Evolutionary conservation across 1,140 invertebrate genomes (phyloP), one percentile per base, ranked within the genome.

Genomic region (Drosophila jambulina): DNA sequence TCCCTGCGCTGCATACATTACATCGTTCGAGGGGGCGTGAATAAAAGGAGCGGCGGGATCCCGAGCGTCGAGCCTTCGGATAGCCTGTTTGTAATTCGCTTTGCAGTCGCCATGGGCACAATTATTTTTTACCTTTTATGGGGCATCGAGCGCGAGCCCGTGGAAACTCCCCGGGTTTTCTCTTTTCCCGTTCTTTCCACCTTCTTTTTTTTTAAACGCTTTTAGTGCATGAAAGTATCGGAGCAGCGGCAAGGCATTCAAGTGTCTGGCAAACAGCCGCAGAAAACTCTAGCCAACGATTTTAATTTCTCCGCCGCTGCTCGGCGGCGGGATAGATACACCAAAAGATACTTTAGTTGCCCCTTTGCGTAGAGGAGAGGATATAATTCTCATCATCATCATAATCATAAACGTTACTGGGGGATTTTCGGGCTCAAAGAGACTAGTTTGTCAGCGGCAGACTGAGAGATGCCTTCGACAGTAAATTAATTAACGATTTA

Each of bases 11-110:
- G 84, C 85, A 88, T 88, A 88, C 70, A 88, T 88, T 90, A 81
- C 54, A 74, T 56, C 63, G 61, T 48, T 51, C 38, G 60, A 51
- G 34, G 57, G 42, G 68, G 70, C 43, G 60, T 53, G 80, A 63
- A 67, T 38, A 56, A 38, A 56, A 25, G 57, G 12, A 27, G 34
- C 36, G 29, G 48, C 23, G 34, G 32, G 54, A 25, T 10, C 42
- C 42, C 56, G 40, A 59, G 32, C 60, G 59, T 43, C 54, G 59
- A 56, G 77, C 84, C 72, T 45, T 80, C 54, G 79, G 80, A 70
- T 72, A 76, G 81, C 84, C 82, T 86, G 82, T 86, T 82, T 91
- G 85, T 88, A 88, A 90, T 88, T 90, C 84, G 85, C 80, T 88
- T 88, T 81, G 85, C 87, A 88, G 84, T 84, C 84, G 85, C 84